phyloP scores from a whole-genome alignment of 2,797 vertebrate species.

The Oophaga sylvatica region DNA sequence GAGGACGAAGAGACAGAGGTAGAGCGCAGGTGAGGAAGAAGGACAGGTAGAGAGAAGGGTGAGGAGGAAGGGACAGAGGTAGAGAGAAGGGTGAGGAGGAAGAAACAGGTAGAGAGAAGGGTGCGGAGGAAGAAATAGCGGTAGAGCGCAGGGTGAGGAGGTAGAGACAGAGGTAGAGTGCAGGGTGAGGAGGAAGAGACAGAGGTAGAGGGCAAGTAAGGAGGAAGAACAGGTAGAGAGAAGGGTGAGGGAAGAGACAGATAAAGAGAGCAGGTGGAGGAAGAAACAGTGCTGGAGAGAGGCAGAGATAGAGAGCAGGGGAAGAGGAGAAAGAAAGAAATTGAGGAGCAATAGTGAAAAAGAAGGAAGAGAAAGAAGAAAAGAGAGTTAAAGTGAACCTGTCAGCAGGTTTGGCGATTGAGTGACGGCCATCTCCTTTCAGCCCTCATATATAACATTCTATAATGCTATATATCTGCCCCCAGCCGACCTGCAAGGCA shows the following conservation, averaged over 20 bases:
- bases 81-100: neutral
- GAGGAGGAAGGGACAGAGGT: neutral
- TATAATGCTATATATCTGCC: no score
- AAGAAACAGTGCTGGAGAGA: neutral
- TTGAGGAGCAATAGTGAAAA: no score
- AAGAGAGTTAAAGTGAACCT: no score
- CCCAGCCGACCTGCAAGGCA: no score
- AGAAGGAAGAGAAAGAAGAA: no score
- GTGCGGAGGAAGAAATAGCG: neutral
- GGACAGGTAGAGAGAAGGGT: no score
- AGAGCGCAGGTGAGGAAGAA: neutral
- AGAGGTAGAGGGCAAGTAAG: no score
- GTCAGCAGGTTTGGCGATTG: no score
- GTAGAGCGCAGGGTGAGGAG: neutral
- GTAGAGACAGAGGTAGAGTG: neutral
- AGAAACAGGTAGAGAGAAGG: neutral
- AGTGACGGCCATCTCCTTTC: no score
- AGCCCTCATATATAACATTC: no score
- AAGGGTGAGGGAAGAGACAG: neutral
- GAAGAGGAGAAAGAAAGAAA: neutral
- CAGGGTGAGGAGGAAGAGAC: neutral
- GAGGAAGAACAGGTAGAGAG: no score
- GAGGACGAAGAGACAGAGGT: neutral
- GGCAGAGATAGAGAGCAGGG: no score
- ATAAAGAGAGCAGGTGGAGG: neutral